A percentile compares a stretch with the other conserved stretches of the same genome.
These are phyloP conservation scores for Tokudaia muenninki DNA, from an alignment of 2,797 vertebrate species.

Conservation along the genomic window DNA sequence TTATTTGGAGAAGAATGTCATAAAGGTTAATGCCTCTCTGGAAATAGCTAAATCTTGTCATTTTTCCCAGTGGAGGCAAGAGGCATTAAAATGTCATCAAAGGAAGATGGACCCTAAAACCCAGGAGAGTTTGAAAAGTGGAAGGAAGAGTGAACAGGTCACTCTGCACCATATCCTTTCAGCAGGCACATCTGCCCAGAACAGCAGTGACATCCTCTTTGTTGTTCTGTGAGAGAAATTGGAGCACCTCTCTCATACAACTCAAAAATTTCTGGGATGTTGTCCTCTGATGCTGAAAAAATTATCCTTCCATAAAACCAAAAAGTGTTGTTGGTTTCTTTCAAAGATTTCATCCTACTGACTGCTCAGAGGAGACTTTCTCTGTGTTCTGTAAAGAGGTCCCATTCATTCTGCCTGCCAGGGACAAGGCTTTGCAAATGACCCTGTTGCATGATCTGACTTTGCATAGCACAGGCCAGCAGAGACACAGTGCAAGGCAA, in stretches of 20 bases:
- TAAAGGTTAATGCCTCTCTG: not conserved
- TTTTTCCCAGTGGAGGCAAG: not conserved
- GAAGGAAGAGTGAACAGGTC: not conserved
- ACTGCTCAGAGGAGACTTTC: not conserved
- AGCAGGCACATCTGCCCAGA: not conserved
- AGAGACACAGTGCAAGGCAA: not conserved
- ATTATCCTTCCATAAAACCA: not conserved
- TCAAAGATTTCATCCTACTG: conserved; percentile 67
- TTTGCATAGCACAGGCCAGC: not conserved
- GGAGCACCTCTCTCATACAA: not conserved
- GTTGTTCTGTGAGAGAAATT: not conserved
- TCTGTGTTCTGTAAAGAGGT: not conserved
- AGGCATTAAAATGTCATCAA: not conserved
- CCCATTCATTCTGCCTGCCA: not conserved
- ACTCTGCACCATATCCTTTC: not conserved
- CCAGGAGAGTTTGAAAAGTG: not conserved
- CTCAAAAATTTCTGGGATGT: conserved; percentile 2
- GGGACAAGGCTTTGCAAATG: not conserved
- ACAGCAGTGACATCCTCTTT: not conserved
- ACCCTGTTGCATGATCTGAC: not conserved
- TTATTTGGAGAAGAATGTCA: not conserved
- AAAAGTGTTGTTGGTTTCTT: not conserved
- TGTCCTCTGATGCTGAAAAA: not conserved
- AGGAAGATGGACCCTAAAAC: not conserved
- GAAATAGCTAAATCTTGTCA: not conserved